Conservation (phyloP, 2,888 invertebrate species). For the Macrophya annulata region DNA sequence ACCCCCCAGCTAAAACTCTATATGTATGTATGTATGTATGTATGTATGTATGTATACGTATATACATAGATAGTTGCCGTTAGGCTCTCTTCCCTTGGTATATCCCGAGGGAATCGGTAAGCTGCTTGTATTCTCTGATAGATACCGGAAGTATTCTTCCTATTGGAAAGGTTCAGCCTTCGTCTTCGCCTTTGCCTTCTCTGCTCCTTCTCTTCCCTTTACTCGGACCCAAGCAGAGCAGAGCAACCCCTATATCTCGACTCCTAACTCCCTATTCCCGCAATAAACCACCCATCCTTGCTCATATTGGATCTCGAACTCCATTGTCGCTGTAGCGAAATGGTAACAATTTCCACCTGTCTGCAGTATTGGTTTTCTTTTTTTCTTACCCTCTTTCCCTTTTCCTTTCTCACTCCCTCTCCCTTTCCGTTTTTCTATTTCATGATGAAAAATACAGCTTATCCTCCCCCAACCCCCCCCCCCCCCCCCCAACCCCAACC, state of each 20-base stretch:
- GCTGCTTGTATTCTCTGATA: constrained; percentile 55
- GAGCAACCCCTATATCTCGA: constrained; percentile 57
- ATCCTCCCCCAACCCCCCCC: not conserved
- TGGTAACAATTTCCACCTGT: constrained; percentile 54
- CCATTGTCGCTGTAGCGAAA: constrained; percentile 55
- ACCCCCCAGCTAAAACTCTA: not conserved
- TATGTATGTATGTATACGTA: not conserved
- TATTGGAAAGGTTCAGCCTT: constrained; percentile 63
- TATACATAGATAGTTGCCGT: not conserved
- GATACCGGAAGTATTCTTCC: constrained; percentile 65
- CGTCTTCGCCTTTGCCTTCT: constrained; percentile 24
- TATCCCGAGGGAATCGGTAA: constrained; percentile 55
- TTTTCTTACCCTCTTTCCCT: not conserved
- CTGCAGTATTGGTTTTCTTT: constrained; percentile 34
- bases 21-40: constrained; percentile 8
- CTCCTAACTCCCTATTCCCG: constrained; percentile 60
- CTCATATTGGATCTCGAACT: constrained; percentile 55
- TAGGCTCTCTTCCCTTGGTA: not conserved
- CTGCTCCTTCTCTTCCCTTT: constrained; percentile 56
- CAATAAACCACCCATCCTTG: constrained; percentile 59
- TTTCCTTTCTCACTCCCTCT: constrained; percentile 8
- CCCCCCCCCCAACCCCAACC: not conserved
- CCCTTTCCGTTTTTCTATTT: not conserved
- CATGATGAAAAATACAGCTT: constrained; percentile 6
- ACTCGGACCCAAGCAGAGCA: constrained; percentile 27